Conservation (phyloP, 1,140 invertebrate genomes). For the Gryllus bimaculatus region DNA sequence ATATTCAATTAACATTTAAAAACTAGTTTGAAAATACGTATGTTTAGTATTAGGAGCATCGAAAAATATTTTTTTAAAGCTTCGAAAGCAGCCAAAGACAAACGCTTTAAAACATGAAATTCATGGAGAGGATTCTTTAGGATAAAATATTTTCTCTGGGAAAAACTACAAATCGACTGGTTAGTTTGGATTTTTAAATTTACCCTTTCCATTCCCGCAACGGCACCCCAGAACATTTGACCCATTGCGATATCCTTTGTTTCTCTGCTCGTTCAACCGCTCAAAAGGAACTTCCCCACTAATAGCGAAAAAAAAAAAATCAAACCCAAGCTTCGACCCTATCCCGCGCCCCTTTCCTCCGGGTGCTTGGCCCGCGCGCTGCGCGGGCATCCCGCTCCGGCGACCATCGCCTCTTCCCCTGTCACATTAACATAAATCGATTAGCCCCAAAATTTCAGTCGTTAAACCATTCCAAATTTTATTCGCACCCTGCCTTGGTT, state of each 20-base stretch:
- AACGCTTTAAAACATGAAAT: too few relatives aligned
- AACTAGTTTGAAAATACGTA: too few relatives aligned
- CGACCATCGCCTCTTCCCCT: not conserved
- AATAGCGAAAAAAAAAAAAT: not conserved
- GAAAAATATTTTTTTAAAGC: too few relatives aligned
- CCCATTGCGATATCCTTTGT: not conserved
- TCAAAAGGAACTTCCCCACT: not conserved
- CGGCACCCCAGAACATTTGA: not conserved
- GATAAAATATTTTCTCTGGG: too few relatives aligned
- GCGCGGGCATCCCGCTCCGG: too few relatives aligned
- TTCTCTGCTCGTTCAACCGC: not conserved
- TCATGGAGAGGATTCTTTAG: too few relatives aligned
- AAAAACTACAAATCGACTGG: not conserved
- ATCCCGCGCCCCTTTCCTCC: not conserved
- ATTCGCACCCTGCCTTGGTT: slow-evolving; percentile 2
- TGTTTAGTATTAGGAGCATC: too few relatives aligned
- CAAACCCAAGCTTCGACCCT: not conserved
- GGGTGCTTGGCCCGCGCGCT: not conserved
- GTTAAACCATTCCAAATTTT: not conserved
- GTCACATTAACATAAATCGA: slow-evolving; percentile 5
- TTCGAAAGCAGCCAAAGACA: too few relatives aligned
- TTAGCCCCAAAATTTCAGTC: not conserved
- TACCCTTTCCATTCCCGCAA: not conserved
- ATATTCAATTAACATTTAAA: too few relatives aligned
- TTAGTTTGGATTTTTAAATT: not conserved